Evolutionary conservation across 35 echinoderm and acorn worm species (phyloP), one percentile per base, ranked within the genome.

Genomic region (Amphiura filiformis): DNA sequence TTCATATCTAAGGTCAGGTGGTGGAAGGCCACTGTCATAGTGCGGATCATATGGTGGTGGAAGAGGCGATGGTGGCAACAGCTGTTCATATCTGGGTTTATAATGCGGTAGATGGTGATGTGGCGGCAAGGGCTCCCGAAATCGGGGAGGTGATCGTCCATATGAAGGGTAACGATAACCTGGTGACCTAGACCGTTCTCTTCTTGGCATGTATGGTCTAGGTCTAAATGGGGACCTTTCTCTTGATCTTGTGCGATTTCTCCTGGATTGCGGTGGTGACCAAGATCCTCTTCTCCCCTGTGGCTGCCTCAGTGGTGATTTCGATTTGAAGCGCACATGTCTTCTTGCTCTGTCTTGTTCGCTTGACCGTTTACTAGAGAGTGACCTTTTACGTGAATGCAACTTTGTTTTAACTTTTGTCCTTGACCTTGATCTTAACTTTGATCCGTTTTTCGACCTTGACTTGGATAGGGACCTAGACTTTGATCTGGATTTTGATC

Each of bases 401-500:
- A 57, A 36, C 37, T 56, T 85, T 33, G 34, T 39, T 1, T 28
- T 30, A 20, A 34, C 18, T 14, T 34, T 81, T 35, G 84, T 77
- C 81, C 86, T 83, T 31, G 84, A 83, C 64, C 80, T 89, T 31
- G 92, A 89, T 81, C 44, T 65, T 34, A 47, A 41, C 18, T n/a
- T n/a, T n/a, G n/a, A n/a, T n/a, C 79, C 13, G 14, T 32, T 35
- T 42, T 47, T 42, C 38, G 77, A 81, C 9, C 56, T 39, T 22
- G 91, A 93, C 18, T 42, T 36, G 32, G 91, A 88, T 70, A 57
- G 41, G 23, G 87, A 89, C 78, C 76, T 77, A 28, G 78, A 37
- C 56, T 35, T 80, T 39, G 94, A 88, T 57, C 86, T 76, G 18
- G 76, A 92, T 34, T 84, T 92, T 52, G 90, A 92, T 34, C 77